Conservation (phyloP, 2,888 invertebrate genomes). For the Himalopsyche anomala region DNA sequence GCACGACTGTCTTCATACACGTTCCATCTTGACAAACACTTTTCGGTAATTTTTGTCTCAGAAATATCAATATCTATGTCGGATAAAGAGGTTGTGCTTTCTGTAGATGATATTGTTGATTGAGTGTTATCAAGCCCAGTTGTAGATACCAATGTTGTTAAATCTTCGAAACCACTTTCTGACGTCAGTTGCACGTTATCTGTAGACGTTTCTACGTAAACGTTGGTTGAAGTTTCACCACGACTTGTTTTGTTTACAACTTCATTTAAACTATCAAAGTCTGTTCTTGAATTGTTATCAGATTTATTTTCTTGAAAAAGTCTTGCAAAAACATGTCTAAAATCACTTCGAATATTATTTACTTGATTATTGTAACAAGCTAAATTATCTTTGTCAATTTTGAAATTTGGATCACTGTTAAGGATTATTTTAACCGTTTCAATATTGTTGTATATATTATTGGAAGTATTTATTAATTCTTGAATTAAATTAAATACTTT, state of each 20-base stretch:
- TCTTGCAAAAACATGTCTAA: not conserved
- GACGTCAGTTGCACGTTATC: not conserved
- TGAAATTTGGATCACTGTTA: not conserved
- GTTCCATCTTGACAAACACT: not conserved
- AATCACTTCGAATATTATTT: not conserved
- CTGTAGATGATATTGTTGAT: not conserved
- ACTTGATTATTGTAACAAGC: constrained; percentile 25
- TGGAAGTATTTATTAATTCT: not conserved
- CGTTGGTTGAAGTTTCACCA: not conserved
- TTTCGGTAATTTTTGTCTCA: not conserved
- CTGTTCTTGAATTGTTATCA: not conserved
- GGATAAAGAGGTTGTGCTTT: not conserved
- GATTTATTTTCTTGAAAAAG: not conserved
- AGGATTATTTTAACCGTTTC: not conserved
- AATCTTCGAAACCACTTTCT: not conserved
- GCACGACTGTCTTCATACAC: not conserved
- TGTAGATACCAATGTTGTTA: not conserved
- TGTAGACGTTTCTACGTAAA: not conserved
- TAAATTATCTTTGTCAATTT: not conserved
- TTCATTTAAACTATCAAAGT: not conserved
- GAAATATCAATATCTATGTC: not conserved
- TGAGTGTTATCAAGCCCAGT: not conserved
- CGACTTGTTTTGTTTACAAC: not conserved
- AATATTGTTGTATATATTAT: not conserved
- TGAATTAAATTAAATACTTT: not conserved